phyloP scores from a whole-genome alignment of 2,888 invertebrate species.

The Tinea pellionella region DNA sequence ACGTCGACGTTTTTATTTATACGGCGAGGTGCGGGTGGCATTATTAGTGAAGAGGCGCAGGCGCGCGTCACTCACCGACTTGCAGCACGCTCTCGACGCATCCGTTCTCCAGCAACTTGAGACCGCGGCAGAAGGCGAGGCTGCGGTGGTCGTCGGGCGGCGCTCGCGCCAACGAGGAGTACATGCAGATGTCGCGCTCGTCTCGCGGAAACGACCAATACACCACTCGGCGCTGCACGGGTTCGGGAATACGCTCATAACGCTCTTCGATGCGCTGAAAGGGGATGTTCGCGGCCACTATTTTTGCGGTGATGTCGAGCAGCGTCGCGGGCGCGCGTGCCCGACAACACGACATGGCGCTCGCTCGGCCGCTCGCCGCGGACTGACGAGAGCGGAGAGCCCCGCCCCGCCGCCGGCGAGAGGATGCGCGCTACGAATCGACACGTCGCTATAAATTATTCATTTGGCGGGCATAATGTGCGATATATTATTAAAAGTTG shows the following conservation, averaged over 20 bases:
- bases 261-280: constrained; percentile 89
- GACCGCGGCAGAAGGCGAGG: constrained; percentile 87
- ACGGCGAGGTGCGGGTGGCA: constrained; percentile 60
- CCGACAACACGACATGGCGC: constrained; percentile 66
- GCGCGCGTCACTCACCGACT: constrained; percentile 81
- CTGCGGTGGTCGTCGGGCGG: constrained; percentile 79
- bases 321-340: constrained; percentile 77
- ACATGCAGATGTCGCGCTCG: constrained; percentile 91
- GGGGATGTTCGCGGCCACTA: constrained; percentile 86
- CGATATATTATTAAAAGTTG: constrained; percentile 68
- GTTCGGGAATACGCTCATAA: constrained; percentile 88
- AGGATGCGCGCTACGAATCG: constrained; percentile 60
- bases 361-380: constrained; percentile 65
- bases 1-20: constrained; percentile 69
- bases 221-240: constrained; percentile 87
- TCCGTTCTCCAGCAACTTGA: constrained; percentile 83
- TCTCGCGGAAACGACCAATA: constrained; percentile 91
- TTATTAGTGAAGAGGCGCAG: constrained; percentile 69
- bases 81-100: constrained; percentile 88
- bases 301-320: constrained; percentile 85
- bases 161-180: constrained; percentile 78
- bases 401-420: constrained; percentile 25
- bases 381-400: constrained; percentile 38
- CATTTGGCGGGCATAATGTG: constrained; percentile 66
- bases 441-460: constrained; percentile 65